A percentile compares a stretch with the other conserved stretches of the same genome.
These are phyloP conservation scores for Thamnophis sirtalis DNA, from an alignment of 2,113 vertebrate genomes.

Conservation along the genomic window DNA sequence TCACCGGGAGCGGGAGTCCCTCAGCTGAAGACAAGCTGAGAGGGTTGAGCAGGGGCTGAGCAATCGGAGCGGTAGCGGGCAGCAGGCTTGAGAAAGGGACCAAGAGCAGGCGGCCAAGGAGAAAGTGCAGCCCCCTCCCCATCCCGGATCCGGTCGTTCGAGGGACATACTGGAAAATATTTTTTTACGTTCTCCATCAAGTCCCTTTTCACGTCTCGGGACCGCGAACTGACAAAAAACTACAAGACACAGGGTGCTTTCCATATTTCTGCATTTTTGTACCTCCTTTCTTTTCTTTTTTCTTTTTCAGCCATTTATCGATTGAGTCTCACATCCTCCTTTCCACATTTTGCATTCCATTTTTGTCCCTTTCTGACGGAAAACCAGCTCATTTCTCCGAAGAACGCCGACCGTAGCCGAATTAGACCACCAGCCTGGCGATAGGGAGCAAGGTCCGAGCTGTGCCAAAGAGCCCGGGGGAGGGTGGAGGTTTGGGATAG, in stretches of 20 bases:
- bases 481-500: no score
- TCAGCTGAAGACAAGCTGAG: background rate
- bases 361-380: background rate
- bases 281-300: no score
- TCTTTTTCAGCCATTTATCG: background rate
- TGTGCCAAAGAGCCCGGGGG: background rate
- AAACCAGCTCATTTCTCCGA: no score
- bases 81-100: background rate
- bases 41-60: background rate
- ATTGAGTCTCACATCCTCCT: no score
- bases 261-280: no score
- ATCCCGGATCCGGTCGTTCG: background rate
- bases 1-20: background rate
- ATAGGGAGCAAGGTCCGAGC: fast-evolving
- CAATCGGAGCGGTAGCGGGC: fast-evolving
- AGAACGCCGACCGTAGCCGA: background rate
- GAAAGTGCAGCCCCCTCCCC: background rate
- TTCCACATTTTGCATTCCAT: background rate
- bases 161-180: background rate
- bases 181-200: background rate
- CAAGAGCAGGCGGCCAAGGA: background rate
- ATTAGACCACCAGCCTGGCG: background rate
- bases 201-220: no score
- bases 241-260: background rate
- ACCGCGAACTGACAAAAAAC: background rate